Base-by-base conservation (phyloP, 2,888 invertebrate species). In the Homarus gammarus region DNA sequence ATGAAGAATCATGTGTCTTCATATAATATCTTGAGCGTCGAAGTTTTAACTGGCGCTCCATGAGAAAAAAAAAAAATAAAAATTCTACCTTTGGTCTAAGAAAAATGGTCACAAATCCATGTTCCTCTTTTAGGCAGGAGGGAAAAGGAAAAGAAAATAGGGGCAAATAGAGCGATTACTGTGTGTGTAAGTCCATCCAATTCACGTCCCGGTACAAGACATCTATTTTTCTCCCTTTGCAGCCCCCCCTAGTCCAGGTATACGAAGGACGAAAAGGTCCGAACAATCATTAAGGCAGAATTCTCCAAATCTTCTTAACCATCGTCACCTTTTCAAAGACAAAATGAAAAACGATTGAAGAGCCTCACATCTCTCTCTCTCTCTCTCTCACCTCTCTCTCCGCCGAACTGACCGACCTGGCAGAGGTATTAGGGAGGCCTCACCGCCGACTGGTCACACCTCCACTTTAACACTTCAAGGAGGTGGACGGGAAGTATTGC, bases 331-430 rank as follows among this genome's bases (percentile, higher is more conserved):
- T 87, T 87, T 87, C 75, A 87, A 87, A 87, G 87, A 87, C 87
- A 87, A 87, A 87, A 87, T 87, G 87, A 87, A 81, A 87, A 87
- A 87, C 87, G 87, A 87, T 87, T 87, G 87, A 81, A 82, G 79
- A 86, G 56, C 75, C n/a, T n/a, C n/a, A 77, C 85, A 64, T 64
- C 70, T 8, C 38, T 27, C 64, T 22, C 56, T 18, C 8, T 27
- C 15, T 27, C 44, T 44, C n/a, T n/a, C n/a, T 75, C 75, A 44
- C 44, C 44, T 44, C 44, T 44, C 75, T 75, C 44, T 44, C 75
- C 27, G 1, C 22, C 64, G 64, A 12, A 6, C 56, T n/a, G n/a
- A n/a, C n/a, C n/a, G n/a, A n/a, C n/a, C n/a, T n/a, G n/a, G n/a
- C n/a, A n/a, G n/a, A n/a, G 78, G 85, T 85, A 78, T 78, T 85